Evolutionary conservation across 2,797 vertebrate species (phyloP).

Genomic region (Geotria australis): DNA sequence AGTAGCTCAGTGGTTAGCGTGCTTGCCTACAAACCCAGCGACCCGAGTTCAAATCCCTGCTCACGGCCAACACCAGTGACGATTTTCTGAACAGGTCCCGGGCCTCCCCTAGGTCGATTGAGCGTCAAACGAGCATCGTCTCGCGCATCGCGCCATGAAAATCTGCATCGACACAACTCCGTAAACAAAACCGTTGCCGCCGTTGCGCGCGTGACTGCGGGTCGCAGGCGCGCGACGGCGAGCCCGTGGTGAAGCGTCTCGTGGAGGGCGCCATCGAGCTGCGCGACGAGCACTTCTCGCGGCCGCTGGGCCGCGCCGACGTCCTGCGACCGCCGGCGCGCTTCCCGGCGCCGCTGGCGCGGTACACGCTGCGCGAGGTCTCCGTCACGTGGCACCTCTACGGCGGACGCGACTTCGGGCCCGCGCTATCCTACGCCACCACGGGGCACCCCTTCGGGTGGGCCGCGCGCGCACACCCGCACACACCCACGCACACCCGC

Average conservation of each 20-base stretch:
- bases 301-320: conserved; percentile 47
- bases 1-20: too few species aligned
- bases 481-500: background rate
- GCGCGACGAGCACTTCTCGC: conserved; percentile 42
- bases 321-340: conserved; percentile 35
- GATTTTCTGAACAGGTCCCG: too few species aligned
- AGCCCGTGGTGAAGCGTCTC: conserved; percentile 43
- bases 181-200: too few species aligned
- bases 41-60: too few species aligned
- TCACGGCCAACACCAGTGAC: too few species aligned
- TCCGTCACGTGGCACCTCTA: conserved; percentile 69
- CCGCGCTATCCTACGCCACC: conserved; percentile 17
- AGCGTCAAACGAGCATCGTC: too few species aligned
- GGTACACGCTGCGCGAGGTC: conserved; percentile 47
- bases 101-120: too few species aligned
- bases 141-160: too few species aligned
- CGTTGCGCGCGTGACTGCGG: too few species aligned
- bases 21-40: too few species aligned
- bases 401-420: conserved; percentile 46
- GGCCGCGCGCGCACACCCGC: background rate
- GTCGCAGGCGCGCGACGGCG: conserved; percentile 36
- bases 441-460: conserved; percentile 19
- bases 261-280: conserved; percentile 21
- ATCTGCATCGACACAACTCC: too few species aligned
- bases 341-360: conserved; percentile 44